Percentiles rank a stretch among this genome's conserved stretches.
Conservation (phyloP, 2,113 vertebrate genomes). For the Microcebus tavaratra region DNA sequence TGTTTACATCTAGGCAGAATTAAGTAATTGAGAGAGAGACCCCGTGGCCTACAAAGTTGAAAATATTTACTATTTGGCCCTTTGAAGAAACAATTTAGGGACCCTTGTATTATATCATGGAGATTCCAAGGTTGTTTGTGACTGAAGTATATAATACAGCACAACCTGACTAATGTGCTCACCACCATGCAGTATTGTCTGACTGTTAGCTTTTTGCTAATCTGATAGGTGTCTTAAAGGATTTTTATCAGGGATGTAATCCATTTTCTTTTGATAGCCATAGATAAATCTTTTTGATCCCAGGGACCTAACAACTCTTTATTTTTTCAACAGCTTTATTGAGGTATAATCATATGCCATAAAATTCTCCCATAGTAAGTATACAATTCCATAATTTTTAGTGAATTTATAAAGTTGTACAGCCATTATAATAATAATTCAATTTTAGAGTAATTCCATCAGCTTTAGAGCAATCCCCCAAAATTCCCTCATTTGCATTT, state of each 20-base stretch:
- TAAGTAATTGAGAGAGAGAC: background rate
- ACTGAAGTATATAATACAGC: too few species aligned
- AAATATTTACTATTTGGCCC: background rate
- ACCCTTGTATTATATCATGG: background rate
- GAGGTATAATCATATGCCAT: background rate
- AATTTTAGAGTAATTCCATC: background rate
- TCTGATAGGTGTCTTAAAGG: background rate
- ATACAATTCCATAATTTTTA: background rate
- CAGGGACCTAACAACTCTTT: background rate
- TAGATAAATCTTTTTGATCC: background rate
- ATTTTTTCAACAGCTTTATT: background rate
- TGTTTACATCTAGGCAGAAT: background rate
- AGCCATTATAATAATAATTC: background rate
- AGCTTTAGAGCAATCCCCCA: background rate
- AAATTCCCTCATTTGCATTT: background rate
- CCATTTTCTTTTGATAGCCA: background rate
- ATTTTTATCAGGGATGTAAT: background rate
- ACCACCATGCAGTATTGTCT: background rate
- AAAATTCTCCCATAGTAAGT: background rate
- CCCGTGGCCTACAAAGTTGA: background rate
- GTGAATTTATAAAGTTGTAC: background rate
- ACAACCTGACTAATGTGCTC: background rate
- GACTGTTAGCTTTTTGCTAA: background rate
- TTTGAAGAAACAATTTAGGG: background rate
- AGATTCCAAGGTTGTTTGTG: background rate